Evolutionary conservation across 2,113 vertebrate species (phyloP).

Genomic region (cat (Felis catus)): DNA sequence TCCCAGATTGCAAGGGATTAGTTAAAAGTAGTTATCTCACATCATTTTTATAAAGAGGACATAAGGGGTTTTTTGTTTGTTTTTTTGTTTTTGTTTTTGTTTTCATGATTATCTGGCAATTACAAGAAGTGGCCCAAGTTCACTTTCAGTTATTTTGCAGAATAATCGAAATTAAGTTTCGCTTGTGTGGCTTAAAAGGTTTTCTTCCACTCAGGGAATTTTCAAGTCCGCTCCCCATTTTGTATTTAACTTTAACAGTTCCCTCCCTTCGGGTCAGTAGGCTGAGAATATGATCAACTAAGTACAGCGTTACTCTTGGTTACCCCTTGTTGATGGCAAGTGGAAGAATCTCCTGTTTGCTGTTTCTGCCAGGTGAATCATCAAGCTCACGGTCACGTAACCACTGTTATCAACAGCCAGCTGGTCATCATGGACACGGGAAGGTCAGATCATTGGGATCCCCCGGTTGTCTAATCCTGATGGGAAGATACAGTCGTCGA

Average conservation of each 20-base stretch:
- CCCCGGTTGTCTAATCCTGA: neutral
- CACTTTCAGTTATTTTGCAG: neutral
- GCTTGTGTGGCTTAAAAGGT: neutral
- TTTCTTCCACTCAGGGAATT: neutral
- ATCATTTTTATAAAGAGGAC: neutral
- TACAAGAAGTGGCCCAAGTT: neutral
- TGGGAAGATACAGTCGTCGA: neutral
- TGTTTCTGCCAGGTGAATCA: neutral
- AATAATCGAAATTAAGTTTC: constrained; percentile 9
- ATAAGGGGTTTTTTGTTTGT: no score
- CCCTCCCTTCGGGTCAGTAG: neutral
- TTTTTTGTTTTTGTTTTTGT: neutral
- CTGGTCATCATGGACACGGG: neutral
- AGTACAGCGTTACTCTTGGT: neutral
- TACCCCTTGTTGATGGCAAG: neutral
- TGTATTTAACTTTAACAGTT: neutral
- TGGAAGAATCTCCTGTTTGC: neutral
- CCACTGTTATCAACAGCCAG: neutral
- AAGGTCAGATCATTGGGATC: neutral
- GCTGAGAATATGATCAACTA: neutral
- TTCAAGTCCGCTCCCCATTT: neutral
- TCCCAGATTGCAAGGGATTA: neutral
- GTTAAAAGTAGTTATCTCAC: neutral
- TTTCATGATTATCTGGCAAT: neutral
- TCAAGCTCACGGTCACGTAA: neutral